Percentiles rank a stretch among this genome's conserved stretches.
Conservation (phyloP, 2,888 invertebrate species). For the Tromatobia lineatoria region DNA sequence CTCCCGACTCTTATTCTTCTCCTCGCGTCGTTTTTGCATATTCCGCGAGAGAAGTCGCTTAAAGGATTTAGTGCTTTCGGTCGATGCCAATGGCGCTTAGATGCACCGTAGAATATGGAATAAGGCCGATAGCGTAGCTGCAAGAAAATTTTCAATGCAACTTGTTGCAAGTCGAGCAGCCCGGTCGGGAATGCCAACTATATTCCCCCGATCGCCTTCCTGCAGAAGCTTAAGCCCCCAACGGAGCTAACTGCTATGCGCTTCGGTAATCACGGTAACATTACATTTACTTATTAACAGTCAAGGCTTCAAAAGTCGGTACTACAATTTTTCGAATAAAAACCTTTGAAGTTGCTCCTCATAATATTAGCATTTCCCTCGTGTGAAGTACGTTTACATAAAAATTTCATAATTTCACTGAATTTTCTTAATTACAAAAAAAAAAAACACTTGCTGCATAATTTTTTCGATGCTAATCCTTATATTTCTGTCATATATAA, state of each 20-base stretch:
- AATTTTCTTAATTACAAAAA: not conserved
- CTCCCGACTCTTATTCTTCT: not conserved
- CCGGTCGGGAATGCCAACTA: constrained; percentile 42
- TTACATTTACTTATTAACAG: constrained; percentile 6
- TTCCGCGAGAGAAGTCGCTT: not conserved
- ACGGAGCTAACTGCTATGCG: not conserved
- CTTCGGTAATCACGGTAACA: not conserved
- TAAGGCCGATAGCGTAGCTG: constrained; percentile 7
- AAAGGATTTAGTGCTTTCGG: not conserved
- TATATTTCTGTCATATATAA: not conserved
- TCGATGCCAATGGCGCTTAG: not conserved
- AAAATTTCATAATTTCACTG: not conserved
- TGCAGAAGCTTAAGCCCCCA: not conserved
- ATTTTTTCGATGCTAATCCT: too few species aligned
- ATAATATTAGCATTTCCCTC: not conserved
- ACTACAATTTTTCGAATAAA: not conserved
- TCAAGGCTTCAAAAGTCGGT: not conserved
- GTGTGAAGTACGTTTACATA: not conserved
- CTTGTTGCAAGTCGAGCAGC: constrained; percentile 77
- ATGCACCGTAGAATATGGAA: not conserved
- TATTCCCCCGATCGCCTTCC: constrained; percentile 34
- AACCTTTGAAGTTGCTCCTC: not conserved
- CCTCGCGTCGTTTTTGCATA: not conserved
- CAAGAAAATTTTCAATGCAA: constrained; percentile 79
- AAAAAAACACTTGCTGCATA: not conserved